Percentiles rank a stretch among this genome's conserved stretches.
Evolutionary conservation across 2,113 vertebrate genomes (phyloP).

Genomic region (Agapornis roseicollis): DNA sequence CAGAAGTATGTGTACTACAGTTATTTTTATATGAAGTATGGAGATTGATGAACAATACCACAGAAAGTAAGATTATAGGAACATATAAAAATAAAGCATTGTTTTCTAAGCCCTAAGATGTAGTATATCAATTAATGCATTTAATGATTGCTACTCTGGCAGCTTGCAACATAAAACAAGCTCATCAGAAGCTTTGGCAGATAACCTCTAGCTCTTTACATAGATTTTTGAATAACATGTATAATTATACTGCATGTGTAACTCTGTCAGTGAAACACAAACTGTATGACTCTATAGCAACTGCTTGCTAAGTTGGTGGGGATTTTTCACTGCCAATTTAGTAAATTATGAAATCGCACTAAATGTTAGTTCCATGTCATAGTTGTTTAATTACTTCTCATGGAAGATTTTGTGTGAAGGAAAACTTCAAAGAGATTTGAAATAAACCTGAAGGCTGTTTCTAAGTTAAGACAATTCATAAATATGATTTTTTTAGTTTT

Average conservation of each 20-base stretch:
- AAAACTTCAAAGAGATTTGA: not conserved
- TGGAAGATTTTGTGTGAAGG: not conserved
- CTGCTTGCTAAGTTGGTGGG: not conserved
- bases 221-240: not conserved
- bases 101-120: not conserved
- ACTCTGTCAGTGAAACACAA: not conserved
- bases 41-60: not conserved
- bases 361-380: not conserved
- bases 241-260: not conserved
- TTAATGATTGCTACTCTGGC: not conserved
- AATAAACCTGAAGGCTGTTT: not conserved
- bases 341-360: not conserved
- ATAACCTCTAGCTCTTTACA: constrained; percentile 18
- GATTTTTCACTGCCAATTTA: not conserved
- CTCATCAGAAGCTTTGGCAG: constrained; percentile 40
- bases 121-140: not conserved
- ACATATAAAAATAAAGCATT: not conserved
- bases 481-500: not conserved
- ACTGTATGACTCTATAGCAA: not conserved
- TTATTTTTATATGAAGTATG: not conserved
- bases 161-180: not conserved
- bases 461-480: not conserved
- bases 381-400: not conserved
- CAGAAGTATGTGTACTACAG: not conserved
- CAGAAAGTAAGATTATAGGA: not conserved